Evolutionary conservation across 1,140 invertebrate species (phyloP).

Genomic region (Heliothis virescens): DNA sequence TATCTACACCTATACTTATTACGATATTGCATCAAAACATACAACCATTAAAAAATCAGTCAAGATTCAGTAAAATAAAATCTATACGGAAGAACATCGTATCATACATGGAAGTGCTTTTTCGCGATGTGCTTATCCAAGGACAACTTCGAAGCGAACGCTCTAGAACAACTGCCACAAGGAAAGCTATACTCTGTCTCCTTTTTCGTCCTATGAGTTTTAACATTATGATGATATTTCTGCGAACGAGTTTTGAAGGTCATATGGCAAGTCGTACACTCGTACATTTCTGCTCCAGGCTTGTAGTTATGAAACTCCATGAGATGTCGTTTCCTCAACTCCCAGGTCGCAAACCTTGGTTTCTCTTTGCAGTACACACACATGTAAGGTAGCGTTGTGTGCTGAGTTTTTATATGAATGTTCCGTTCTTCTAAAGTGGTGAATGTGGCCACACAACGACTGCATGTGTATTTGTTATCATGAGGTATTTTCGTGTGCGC

Average conservation of each 20-base stretch:
- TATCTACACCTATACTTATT: too few relatives aligned
- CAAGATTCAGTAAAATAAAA: neutral
- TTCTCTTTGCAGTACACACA: conserved; percentile 81
- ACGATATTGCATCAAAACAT: too few relatives aligned
- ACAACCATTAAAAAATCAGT: too few relatives aligned
- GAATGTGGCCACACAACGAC: conserved; percentile 78
- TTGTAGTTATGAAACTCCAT: conserved; percentile 82
- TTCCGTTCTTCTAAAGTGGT: conserved; percentile 77
- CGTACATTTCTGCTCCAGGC: conserved; percentile 78
- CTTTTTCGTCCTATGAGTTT: conserved; percentile 77
- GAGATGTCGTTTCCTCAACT: conserved; percentile 73
- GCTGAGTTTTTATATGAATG: conserved; percentile 76
- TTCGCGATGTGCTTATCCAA: conserved; percentile 79
- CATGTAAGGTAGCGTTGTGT: conserved; percentile 76
- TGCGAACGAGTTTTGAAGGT: conserved; percentile 84
- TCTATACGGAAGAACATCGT: neutral
- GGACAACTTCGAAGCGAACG: conserved; percentile 75
- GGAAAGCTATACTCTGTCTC: conserved; percentile 74
- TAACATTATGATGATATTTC: conserved; percentile 80
- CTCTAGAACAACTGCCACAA: conserved; percentile 73
- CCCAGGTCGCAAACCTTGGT: conserved; percentile 78
- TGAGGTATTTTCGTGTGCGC: conserved; percentile 78
- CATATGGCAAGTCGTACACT: conserved; percentile 85
- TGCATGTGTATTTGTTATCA: conserved; percentile 78
- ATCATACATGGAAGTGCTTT: conserved; percentile 77